Evolutionary conservation across 1,140 invertebrate genomes (phyloP), one percentile per base, ranked within the genome.

Genomic region (Drosophila funebris): DNA sequence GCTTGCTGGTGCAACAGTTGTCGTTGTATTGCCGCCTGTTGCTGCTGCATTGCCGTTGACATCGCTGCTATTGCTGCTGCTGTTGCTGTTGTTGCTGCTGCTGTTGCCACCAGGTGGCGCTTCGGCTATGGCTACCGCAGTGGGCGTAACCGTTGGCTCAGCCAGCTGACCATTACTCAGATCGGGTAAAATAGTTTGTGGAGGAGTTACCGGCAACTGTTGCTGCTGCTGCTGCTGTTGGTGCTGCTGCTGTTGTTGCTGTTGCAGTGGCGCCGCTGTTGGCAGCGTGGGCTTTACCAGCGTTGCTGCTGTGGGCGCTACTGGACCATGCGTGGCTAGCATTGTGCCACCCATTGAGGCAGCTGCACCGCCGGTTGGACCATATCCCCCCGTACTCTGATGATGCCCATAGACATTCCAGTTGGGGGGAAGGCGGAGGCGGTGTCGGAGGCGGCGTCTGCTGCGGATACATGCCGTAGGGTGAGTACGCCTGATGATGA

Each of bases 341-440:
- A 88, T 16, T 0, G 76, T 61, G 4, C 78, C 68, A 0, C 75
- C 80, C 1, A 63, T 43, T 0, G 39, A 70, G 6, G 46, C 66
- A 0, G 67, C 70, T 4, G 62, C 74, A 16, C 69, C 76, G n/a
- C 53, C 69, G 41, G 88, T 56, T 9, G 80, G 56, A 2, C 71
- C 76, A 20, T 90, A 91, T 4, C 87, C 64, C 0, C 37, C 67
- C 2, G 77, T 58, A 9, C 78, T 69, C 41, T 84, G 88, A 48
- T 90, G 90, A 52, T 90, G 83, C 2, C 93, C 93, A 72, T 94
- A 94, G 43, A 94, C 78, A 69, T 94, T 94, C 94, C 94, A 94
- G 69, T 94, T 94, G 43, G 93, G 92, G 92, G 24, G 93, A 93
- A 60, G 81, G 85, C 4, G 90, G 79, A 6, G 90, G 88, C 50